Conservation (phyloP, 2,888 invertebrate species). For the Saturnia japonica region DNA sequence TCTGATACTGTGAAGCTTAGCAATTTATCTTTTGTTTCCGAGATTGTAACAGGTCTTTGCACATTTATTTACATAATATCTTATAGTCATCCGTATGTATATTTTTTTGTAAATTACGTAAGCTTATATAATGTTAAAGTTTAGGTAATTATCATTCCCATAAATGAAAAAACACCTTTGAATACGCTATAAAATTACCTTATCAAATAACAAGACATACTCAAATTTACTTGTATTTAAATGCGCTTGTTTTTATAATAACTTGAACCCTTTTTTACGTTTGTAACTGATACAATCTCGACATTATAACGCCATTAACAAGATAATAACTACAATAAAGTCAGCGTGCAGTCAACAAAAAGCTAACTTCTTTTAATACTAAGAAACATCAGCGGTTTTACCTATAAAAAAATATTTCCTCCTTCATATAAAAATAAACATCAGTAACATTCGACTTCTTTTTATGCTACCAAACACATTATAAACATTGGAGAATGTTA, state of each 20-base stretch:
- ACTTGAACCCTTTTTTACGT: constrained; percentile 28
- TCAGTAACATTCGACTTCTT: no score
- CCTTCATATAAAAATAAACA: not conserved
- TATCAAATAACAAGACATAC: constrained; percentile 18
- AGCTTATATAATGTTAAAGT: not conserved
- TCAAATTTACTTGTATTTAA: constrained; percentile 13
- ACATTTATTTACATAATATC: no score
- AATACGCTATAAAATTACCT: constrained; percentile 11
- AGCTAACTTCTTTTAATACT: constrained; percentile 19
- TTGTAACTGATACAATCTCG: constrained; percentile 30
- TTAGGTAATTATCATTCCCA: not conserved
- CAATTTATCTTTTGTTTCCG: no score
- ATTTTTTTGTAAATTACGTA: no score
- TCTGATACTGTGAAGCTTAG: no score
- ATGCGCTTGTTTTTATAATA: constrained; percentile 16
- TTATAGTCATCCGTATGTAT: no score
- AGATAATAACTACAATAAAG: constrained; percentile 37
- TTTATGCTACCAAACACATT: no score
- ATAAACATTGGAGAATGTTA: no score
- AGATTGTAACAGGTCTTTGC: no score
- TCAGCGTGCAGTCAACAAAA: constrained; percentile 42
- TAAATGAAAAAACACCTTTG: not conserved
- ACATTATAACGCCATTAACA: constrained; percentile 29
- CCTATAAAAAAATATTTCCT: not conserved
- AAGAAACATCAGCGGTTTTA: not conserved